Conservation (phyloP, 2,113 vertebrate species). For the Neogale vison region DNA sequence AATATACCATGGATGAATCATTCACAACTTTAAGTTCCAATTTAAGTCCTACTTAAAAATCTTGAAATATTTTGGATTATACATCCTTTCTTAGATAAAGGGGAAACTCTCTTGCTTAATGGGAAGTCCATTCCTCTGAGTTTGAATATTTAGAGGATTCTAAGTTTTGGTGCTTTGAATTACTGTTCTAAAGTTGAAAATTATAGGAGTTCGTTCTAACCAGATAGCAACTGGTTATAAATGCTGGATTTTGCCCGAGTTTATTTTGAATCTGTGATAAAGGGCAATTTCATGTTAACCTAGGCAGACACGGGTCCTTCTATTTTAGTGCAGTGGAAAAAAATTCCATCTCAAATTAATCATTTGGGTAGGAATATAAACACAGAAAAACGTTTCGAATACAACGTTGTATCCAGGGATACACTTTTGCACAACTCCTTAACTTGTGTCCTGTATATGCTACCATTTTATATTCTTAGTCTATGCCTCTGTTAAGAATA, state of each 20-base stretch:
- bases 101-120: background rate
- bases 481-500: background rate
- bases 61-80: background rate
- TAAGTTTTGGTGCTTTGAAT: background rate
- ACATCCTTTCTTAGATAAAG: background rate
- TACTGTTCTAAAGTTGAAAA: background rate
- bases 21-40: background rate
- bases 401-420: background rate
- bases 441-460: background rate
- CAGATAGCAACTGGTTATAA: background rate
- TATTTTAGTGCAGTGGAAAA: background rate
- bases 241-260: background rate
- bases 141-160: background rate
- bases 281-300: background rate
- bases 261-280: conserved; percentile 26
- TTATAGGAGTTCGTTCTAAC: background rate
- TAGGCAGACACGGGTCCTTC: background rate
- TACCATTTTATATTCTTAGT: background rate
- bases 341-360: background rate
- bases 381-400: background rate
- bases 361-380: background rate
- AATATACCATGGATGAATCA: background rate
- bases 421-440: background rate
- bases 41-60: background rate
- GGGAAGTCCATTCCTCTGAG: background rate